Percentiles rank a stretch among this genome's conserved stretches.
These are phyloP conservation scores for Drepana falcataria DNA, from an alignment of 2,888 invertebrate species.

Conservation along the genomic window DNA sequence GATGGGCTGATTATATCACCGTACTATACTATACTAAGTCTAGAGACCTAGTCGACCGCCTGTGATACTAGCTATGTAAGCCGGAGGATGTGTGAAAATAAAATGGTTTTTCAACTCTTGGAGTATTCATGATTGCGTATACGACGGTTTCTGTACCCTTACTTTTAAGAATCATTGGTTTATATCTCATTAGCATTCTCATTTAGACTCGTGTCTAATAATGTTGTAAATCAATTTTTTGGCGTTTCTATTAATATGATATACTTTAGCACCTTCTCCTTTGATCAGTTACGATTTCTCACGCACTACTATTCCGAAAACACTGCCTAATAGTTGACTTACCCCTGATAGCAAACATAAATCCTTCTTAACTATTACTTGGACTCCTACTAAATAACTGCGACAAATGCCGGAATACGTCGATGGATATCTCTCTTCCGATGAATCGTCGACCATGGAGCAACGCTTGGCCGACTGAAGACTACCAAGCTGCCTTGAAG, in stretches of 20 bases:
- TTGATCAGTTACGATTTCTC: neutral
- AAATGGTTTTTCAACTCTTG: constrained; percentile 64
- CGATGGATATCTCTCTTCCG: neutral
- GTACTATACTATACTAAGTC: constrained; percentile 12
- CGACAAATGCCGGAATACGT: neutral
- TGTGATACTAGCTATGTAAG: constrained; percentile 62
- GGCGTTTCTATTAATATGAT: neutral
- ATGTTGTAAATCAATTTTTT: neutral
- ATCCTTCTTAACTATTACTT: neutral
- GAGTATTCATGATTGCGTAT: constrained; percentile 68
- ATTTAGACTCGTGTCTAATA: neutral
- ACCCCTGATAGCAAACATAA: neutral
- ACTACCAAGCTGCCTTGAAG: neutral
- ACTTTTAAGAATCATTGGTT: constrained; percentile 24
- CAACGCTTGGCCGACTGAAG: neutral
- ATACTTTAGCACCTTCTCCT: neutral
- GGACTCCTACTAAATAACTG: too few relatives aligned
- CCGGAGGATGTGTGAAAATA: constrained; percentile 59
- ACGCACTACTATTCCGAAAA: neutral
- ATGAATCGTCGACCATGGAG: neutral
- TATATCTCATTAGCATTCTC: neutral
- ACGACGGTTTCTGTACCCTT: constrained; percentile 51
- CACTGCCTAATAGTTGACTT: too few relatives aligned
- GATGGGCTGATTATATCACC: constrained; percentile 17
- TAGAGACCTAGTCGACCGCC: constrained; percentile 16